Base-by-base conservation (phyloP, 2,113 vertebrate species). In the Xenopus tropicalis region DNA sequence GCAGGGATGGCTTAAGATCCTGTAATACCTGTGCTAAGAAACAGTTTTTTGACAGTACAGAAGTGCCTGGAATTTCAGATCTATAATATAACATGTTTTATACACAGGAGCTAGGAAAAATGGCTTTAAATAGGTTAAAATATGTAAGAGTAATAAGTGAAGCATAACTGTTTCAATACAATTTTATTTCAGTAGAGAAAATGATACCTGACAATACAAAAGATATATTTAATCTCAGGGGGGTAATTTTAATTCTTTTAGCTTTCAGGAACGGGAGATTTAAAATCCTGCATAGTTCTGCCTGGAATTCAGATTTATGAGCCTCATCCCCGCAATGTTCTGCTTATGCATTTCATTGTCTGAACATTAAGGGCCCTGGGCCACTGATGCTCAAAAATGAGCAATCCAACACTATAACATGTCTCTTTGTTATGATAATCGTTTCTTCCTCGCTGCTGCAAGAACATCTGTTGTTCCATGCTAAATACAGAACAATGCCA, bases 401-500 rank as follows among this genome's bases (percentile, higher is more conserved):
- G 66, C 63, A 61, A 22, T 80, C 44, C 44, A 72, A 74, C 63
- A 62, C 22, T 78, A 6, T 73, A 80, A 61, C 51, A 48, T 22
- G 14, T 19, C 12, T 79, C 61, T 86, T 71, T 77, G 56, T 20
- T 71, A 79, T 78, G 42, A 14, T 75, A 79, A 72, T 82, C 67
- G n/a, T 78, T 83, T 83, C 44, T 65, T 86, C 75, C 64, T 68
- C 83, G 72, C 74, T 82, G 37, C 71, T 82, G 43, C 14, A 71
- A 71, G 58, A 83, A 42, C 58, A 80, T 58, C 71, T 82, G 68
- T 66, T 77, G 74, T 21, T 11, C 24, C 37, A 57, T 73, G 48
- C 13, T 2, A 43, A 71, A 48, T 62, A 77, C 4, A 80, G 61
- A 70, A 14, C 63, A 80, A 62, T 71, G 79, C 74, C 46, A 79